Percentiles rank a stretch among this genome's conserved stretches.
Conservation (phyloP, 1,140 invertebrate genomes). For the Hestina assimilis region DNA sequence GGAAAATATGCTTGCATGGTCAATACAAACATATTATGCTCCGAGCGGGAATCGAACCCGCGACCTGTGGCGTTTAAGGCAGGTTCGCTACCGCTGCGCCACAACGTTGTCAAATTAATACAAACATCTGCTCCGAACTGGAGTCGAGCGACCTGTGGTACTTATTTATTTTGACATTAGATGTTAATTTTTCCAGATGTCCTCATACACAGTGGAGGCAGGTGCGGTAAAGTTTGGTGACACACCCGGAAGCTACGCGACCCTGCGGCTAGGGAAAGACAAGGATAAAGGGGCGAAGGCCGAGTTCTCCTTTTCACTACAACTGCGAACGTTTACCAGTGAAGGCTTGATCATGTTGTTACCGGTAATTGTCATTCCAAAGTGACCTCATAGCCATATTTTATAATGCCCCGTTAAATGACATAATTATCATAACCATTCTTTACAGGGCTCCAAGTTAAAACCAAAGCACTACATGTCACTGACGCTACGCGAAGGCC, state of each 20-base stretch:
- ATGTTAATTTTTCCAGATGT: conserved; percentile 78
- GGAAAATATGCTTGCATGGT: no score
- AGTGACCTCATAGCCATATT: neutral
- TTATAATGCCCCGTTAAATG: neutral
- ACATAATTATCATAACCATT: neutral
- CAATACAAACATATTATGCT: no score
- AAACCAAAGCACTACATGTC: conserved; percentile 86
- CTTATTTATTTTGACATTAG: no score
- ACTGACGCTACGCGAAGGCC: conserved; percentile 85
- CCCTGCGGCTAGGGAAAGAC: conserved; percentile 68
- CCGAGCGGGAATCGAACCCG: no score
- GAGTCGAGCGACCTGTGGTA: no score
- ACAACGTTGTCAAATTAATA: no score
- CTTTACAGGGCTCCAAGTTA: conserved; percentile 80
- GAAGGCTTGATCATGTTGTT: conserved; percentile 90
- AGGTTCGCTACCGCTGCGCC: no score
- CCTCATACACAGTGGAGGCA: conserved; percentile 86
- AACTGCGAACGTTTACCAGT: conserved; percentile 91
- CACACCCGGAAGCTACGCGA: conserved; percentile 86
- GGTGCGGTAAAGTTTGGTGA: conserved; percentile 93
- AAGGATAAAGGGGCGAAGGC: conserved; percentile 19
- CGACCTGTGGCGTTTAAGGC: no score
- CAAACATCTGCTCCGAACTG: no score
- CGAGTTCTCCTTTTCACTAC: conserved; percentile 86
- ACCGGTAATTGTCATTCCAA: conserved; percentile 78